Evolutionary conservation across 2,888 invertebrate genomes (phyloP).

Genomic region (Cheilosia soror): DNA sequence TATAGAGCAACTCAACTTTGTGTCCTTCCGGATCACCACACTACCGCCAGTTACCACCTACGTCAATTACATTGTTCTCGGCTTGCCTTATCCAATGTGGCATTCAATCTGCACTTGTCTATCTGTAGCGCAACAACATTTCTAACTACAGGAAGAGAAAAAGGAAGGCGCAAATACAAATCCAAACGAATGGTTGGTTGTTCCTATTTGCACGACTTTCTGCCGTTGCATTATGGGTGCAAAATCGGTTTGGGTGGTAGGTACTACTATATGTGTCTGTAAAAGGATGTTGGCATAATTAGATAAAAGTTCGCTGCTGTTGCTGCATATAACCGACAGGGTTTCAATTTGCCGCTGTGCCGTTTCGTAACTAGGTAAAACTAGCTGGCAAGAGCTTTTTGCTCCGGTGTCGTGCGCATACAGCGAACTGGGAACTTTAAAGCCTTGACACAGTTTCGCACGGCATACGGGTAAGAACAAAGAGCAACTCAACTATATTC

Average conservation of each 20-base stretch:
- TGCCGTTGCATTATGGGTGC: conserved; percentile 37
- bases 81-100: conserved; percentile 28
- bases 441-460: conserved; percentile 71
- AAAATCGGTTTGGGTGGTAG: conserved; percentile 41
- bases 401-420: conserved; percentile 58
- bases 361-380: conserved; percentile 31
- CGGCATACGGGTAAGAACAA: conserved; percentile 42
- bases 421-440: conserved; percentile 61
- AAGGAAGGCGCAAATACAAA: neutral
- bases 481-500: conserved; percentile 59
- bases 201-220: conserved; percentile 36
- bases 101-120: conserved; percentile 48
- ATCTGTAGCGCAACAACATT: conserved; percentile 30
- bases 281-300: conserved; percentile 67
- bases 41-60: conserved; percentile 13
- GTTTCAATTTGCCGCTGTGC: conserved; percentile 26
- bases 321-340: conserved; percentile 20
- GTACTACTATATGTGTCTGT: neutral
- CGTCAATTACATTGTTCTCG: conserved; percentile 52
- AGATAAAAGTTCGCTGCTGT: conserved; percentile 68
- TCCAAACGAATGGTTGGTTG: conserved; percentile 13
- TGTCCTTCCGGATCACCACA: neutral
- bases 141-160: conserved; percentile 29
- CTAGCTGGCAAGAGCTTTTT: conserved; percentile 56
- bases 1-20: conserved; percentile 31